Evolutionary conservation across 2,888 invertebrate genomes (phyloP).

Genomic region (Schizotus pectinicornis): DNA sequence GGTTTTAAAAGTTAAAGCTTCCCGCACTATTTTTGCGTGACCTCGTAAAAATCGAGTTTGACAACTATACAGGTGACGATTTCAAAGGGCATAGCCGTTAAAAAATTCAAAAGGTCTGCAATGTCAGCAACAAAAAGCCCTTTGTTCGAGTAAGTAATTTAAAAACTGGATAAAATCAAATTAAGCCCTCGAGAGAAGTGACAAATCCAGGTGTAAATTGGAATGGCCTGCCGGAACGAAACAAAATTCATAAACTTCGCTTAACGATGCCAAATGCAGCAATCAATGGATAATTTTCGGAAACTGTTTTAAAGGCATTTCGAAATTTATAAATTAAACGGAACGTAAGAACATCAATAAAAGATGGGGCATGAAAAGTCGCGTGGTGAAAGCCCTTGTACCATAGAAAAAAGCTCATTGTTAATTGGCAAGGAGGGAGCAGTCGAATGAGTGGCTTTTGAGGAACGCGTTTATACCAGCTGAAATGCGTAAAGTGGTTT

Average conservation of each 20-base stretch:
- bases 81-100: constrained; percentile 14
- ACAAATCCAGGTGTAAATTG: constrained; percentile 16
- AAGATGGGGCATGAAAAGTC: constrained; percentile 10
- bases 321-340: not conserved
- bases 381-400: constrained; percentile 30
- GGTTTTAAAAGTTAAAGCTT: constrained; percentile 20
- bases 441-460: constrained; percentile 35
- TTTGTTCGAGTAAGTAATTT: constrained; percentile 18
- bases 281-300: not conserved
- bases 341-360: too few relatives aligned
- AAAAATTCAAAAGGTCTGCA: constrained; percentile 17
- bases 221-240: not conserved
- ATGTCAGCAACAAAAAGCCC: constrained; percentile 16
- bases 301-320: constrained; percentile 9
- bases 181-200: constrained; percentile 5
- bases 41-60: constrained; percentile 11
- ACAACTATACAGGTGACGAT: constrained; percentile 18
- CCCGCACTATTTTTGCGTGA: constrained; percentile 8
- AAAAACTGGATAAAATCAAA: constrained; percentile 1
- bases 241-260: too few relatives aligned
- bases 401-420: constrained; percentile 41
- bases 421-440: constrained; percentile 42
- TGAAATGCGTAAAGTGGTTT: constrained; percentile 33
- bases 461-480: constrained; percentile 25
- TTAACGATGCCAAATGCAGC: not conserved